phyloP scores from a whole-genome alignment of 2,888 invertebrate species.

The Diarsia rubi region DNA sequence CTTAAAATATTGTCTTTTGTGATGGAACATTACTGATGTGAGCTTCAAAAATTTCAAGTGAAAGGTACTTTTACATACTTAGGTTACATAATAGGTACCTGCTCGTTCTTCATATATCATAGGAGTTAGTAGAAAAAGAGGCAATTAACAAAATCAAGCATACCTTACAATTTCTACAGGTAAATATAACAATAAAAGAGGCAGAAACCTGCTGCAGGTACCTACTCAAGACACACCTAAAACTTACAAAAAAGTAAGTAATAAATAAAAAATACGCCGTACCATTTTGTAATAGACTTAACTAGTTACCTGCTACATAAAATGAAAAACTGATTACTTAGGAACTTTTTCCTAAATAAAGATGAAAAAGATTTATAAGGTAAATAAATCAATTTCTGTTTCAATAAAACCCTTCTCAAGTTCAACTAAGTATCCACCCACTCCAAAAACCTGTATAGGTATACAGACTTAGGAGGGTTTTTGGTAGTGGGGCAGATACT shows the following conservation, averaged over 20 bases:
- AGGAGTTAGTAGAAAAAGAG: slow-evolving; percentile 16
- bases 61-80: slow-evolving; percentile 20
- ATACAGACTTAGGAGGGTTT: background rate
- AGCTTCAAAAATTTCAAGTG: slow-evolving; percentile 29
- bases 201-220: slow-evolving; percentile 1
- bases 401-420: slow-evolving; percentile 50
- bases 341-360: slow-evolving; percentile 12
- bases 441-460: too few relatives aligned
- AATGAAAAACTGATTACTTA: slow-evolving; percentile 39
- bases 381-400: background rate
- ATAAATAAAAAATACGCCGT: slow-evolving; percentile 8
- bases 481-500: background rate
- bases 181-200: slow-evolving; percentile 30
- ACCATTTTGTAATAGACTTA: background rate
- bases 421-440: too few relatives aligned
- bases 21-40: slow-evolving; percentile 67
- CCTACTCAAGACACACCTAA: background rate
- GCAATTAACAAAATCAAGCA: slow-evolving; percentile 19
- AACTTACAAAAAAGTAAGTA: background rate
- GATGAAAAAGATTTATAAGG: background rate
- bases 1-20: slow-evolving; percentile 82
- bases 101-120: slow-evolving; percentile 3
- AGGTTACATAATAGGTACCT: background rate
- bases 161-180: background rate
- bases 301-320: slow-evolving; percentile 6